Evolutionary conservation across 2,888 invertebrate species (phyloP).

Genomic region (Eupeodes luniger): DNA sequence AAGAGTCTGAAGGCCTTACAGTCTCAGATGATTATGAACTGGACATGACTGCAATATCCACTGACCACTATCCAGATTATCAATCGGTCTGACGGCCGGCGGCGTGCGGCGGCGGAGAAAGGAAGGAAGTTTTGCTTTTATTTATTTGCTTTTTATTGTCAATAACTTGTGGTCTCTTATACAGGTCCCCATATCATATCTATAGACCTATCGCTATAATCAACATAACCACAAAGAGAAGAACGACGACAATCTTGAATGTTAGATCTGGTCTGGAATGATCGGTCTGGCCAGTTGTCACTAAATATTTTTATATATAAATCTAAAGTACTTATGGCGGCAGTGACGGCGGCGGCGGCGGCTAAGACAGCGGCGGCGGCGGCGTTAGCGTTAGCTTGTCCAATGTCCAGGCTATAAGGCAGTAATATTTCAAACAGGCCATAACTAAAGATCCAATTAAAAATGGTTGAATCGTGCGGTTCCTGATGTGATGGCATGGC

Average conservation of each 20-base stretch:
- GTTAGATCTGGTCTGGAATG: slow-evolving; percentile 58
- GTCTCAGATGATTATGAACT: neutral
- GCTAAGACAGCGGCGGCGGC: neutral
- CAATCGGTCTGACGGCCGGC: neutral
- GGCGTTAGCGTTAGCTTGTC: slow-evolving; percentile 6
- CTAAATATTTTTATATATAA: slow-evolving; percentile 58
- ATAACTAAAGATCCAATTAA: slow-evolving; percentile 64
- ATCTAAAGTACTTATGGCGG: slow-evolving; percentile 22
- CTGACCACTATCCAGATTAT: neutral
- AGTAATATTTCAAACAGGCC: slow-evolving; percentile 59
- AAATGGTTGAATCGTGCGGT: slow-evolving; percentile 42
- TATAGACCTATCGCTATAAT: neutral
- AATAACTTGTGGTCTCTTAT: slow-evolving; percentile 50
- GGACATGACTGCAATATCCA: slow-evolving; percentile 6
- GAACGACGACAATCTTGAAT: slow-evolving; percentile 28
- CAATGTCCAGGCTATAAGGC: neutral
- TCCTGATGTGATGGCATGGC: slow-evolving; percentile 1
- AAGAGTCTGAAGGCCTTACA: neutral
- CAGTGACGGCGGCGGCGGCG: neutral
- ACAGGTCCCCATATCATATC: slow-evolving; percentile 35
- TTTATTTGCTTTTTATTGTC: slow-evolving; percentile 55
- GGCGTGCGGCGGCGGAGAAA: too few species aligned
- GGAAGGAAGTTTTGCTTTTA: slow-evolving; percentile 38
- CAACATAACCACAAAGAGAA: neutral
- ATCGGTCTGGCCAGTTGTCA: slow-evolving; percentile 59